phyloP scores from a whole-genome alignment of 64 coral and sea anemone genomes.

The Orbicella faveolata region DNA sequence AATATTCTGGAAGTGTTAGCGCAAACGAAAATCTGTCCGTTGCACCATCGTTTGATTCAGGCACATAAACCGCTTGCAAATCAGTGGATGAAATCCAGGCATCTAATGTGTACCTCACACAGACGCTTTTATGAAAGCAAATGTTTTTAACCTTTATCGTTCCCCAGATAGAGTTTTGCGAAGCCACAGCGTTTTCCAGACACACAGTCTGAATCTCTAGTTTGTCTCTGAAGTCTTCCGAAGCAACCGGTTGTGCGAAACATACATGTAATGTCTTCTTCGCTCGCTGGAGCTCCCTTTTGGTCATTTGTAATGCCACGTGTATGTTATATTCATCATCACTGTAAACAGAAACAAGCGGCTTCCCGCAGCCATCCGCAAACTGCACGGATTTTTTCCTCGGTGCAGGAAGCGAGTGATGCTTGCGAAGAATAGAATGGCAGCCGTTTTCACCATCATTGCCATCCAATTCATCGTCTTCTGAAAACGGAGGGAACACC shows the following conservation, averaged over 20 bases:
- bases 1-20: conserved; percentile 81
- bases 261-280: conserved; percentile 73
- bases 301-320: conserved; percentile 77
- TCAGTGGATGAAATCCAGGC: conserved; percentile 61
- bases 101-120: conserved; percentile 69
- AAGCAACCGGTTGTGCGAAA: conserved; percentile 81
- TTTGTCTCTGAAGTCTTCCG: conserved; percentile 62
- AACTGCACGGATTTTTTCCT: conserved; percentile 86
- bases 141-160: conserved; percentile 92
- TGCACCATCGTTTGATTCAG: conserved; percentile 77
- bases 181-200: conserved; percentile 83
- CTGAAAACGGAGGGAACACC: conserved; percentile 48
- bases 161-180: conserved; percentile 87
- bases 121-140: conserved; percentile 74
- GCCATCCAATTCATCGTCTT: conserved; percentile 26
- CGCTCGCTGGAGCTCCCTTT: conserved; percentile 74
- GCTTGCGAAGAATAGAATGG: conserved; percentile 85
- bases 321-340: conserved; percentile 95
- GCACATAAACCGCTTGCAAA: conserved; percentile 68
- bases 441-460: conserved; percentile 32
- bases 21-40: conserved; percentile 91
- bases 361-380: conserved; percentile 89
- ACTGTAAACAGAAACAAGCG: conserved; percentile 84
- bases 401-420: conserved; percentile 55
- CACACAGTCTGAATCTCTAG: conserved; percentile 66